These are phyloP conservation scores for Odontothrips loti DNA, from an alignment of 2,888 invertebrate genomes.

Conservation along the genomic window DNA sequence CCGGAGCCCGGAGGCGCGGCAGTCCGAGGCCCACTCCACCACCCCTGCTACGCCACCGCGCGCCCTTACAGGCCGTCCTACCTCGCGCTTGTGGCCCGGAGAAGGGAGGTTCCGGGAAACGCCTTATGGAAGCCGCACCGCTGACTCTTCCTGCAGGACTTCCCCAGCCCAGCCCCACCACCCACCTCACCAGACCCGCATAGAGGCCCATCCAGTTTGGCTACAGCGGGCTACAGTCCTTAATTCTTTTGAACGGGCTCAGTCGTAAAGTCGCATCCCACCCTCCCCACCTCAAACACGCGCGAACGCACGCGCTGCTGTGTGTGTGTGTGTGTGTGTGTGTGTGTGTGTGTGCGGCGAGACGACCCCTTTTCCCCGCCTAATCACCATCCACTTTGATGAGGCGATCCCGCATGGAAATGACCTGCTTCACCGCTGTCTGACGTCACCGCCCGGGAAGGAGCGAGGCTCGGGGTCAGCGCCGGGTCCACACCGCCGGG, in stretches of 20 bases:
- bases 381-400: conserved; percentile 21
- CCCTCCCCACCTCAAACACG: neutral
- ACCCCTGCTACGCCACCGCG: too few species aligned
- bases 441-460: neutral
- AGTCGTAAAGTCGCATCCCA: too few species aligned
- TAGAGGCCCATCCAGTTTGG: too few species aligned
- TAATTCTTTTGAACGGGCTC: too few species aligned
- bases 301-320: too few species aligned
- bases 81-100: too few species aligned
- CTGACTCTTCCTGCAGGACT: neutral
- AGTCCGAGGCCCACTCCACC: too few species aligned
- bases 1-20: too few species aligned
- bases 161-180: neutral
- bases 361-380: neutral
- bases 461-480: neutral
- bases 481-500: neutral
- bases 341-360: neutral
- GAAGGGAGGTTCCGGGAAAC: too few species aligned
- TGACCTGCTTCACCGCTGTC: neutral
- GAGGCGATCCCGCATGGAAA: neutral
- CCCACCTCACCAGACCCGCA: neutral
- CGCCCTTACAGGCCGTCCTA: too few species aligned
- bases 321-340: neutral
- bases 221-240: too few species aligned
- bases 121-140: neutral